These are phyloP conservation scores for Drosophila fuyamai DNA, from an alignment of 1,140 invertebrate species.

Conservation along the genomic window DNA sequence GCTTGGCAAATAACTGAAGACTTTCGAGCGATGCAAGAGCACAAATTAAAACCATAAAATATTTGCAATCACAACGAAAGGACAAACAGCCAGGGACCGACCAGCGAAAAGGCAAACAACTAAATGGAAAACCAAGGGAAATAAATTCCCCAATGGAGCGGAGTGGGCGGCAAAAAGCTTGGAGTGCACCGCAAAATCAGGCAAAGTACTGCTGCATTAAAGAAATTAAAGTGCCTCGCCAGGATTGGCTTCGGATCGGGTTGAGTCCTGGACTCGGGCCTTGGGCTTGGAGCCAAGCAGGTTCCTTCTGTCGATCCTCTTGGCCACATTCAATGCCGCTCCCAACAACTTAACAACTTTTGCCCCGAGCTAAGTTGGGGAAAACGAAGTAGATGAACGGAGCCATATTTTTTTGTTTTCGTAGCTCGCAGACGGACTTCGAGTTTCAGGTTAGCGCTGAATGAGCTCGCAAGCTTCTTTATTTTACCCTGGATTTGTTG, in stretches of 20 bases:
- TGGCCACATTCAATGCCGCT: conserved; percentile 35
- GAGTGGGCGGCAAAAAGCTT: conserved; percentile 16
- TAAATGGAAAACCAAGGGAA: conserved; percentile 51
- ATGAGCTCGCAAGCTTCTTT: conserved; percentile 17
- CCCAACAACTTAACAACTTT: conserved; percentile 56
- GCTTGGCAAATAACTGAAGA: conserved; percentile 53
- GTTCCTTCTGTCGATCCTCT: conserved; percentile 27
- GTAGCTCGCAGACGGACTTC: conserved; percentile 25
- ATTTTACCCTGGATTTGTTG: conserved; percentile 18
- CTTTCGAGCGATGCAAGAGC: conserved; percentile 40
- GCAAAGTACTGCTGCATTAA: conserved; percentile 43
- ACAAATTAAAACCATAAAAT: conserved; percentile 79
- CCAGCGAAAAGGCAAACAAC: conserved; percentile 32
- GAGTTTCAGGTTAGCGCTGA: conserved; percentile 9
- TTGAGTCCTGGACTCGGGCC: neutral
- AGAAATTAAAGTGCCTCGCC: conserved; percentile 46
- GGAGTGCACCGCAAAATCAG: conserved; percentile 35
- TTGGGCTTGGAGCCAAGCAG: neutral
- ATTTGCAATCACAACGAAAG: conserved; percentile 72
- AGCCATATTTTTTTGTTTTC: conserved; percentile 54
- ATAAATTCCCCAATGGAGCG: conserved; percentile 63
- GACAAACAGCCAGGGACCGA: conserved; percentile 31
- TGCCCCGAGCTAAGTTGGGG: conserved; percentile 4
- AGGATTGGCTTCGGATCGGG: conserved; percentile 4
- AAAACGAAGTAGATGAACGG: conserved; percentile 8